phyloP scores from a whole-genome alignment of 2,113 vertebrate species.

The Ceyx cyanopectus region DNA sequence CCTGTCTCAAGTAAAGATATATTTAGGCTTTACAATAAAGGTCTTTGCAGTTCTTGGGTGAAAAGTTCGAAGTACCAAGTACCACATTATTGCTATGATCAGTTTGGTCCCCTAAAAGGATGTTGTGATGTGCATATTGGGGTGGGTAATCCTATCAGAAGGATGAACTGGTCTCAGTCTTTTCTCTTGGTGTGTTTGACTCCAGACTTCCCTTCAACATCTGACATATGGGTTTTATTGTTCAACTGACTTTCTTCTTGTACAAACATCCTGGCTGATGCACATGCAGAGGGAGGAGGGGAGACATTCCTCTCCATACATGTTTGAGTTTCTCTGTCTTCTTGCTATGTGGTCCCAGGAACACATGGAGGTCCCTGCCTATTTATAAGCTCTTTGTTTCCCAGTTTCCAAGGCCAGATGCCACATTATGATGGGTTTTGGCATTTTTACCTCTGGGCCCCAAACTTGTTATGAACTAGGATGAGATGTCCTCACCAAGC shows the following conservation, averaged over 20 bases:
- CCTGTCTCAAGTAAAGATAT: background rate
- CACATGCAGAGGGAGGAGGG: background rate
- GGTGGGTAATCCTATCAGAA: background rate
- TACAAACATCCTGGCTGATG: conserved; percentile 21
- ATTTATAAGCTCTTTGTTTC: background rate
- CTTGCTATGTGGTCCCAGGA: conserved; percentile 35
- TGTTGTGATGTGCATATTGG: background rate
- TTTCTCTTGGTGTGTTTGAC: background rate
- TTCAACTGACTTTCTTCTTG: conserved; percentile 36
- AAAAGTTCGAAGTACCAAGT: background rate
- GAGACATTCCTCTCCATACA: background rate
- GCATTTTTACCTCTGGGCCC: background rate
- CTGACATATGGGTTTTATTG: conserved; percentile 42
- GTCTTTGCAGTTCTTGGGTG: background rate
- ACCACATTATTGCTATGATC: background rate
- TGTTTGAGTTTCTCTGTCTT: background rate
- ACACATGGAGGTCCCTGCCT: background rate
- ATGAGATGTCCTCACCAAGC: background rate
- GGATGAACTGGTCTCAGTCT: background rate
- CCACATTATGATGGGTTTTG: background rate
- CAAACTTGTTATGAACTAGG: background rate
- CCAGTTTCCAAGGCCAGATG: background rate
- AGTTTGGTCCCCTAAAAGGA: background rate
- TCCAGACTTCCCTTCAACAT: background rate
- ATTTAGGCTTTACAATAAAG: background rate